A percentile compares a stretch with the other conserved stretches of the same genome.
Evolutionary conservation across 2,888 invertebrate species (phyloP).

Genomic region (Zaprionus bogoriensis): DNA sequence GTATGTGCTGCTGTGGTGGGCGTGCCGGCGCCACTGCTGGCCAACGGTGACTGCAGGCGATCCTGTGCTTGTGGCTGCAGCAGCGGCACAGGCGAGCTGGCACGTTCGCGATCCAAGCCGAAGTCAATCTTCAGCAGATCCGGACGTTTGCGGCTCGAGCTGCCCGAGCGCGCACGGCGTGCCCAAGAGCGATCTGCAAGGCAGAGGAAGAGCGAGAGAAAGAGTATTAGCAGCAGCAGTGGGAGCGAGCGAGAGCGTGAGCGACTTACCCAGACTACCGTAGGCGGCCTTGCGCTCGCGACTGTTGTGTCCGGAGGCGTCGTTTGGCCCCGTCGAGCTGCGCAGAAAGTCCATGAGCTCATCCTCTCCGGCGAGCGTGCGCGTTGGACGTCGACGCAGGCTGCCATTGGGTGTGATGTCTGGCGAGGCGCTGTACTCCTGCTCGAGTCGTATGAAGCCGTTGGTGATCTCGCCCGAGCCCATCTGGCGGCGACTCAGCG

Average conservation of each 20-base stretch:
- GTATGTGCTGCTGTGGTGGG: conserved; percentile 51
- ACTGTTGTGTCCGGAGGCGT: conserved; percentile 83
- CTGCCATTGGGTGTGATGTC: conserved; percentile 96
- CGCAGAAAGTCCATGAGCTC: conserved; percentile 94
- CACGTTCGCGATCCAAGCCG: conserved; percentile 88
- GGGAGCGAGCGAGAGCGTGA: background rate
- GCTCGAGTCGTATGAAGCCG: conserved; percentile 74
- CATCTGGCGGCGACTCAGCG: conserved; percentile 86
- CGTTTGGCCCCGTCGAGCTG: conserved; percentile 89
- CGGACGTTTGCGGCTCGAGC: conserved; percentile 89
- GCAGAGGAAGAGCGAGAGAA: background rate
- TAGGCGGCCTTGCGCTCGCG: conserved; percentile 89
- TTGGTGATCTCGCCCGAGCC: conserved; percentile 84
- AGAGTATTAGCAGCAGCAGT: background rate
- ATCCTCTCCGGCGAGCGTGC: conserved; percentile 86
- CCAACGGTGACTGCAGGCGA: conserved; percentile 82
- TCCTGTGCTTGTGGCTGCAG: conserved; percentile 81
- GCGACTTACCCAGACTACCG: conserved; percentile 89
- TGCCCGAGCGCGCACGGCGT: conserved; percentile 88
- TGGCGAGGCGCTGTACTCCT: conserved; percentile 81
- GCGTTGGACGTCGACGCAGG: conserved; percentile 90
- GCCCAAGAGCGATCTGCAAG: conserved; percentile 93
- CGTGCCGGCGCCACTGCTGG: conserved; percentile 59
- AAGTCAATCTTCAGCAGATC: conserved; percentile 90
- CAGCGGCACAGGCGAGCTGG: conserved; percentile 87